Evolutionary conservation across 2,888 invertebrate genomes (phyloP), one percentile per base, ranked within the genome.

Genomic region (Trachelus iudaicus): DNA sequence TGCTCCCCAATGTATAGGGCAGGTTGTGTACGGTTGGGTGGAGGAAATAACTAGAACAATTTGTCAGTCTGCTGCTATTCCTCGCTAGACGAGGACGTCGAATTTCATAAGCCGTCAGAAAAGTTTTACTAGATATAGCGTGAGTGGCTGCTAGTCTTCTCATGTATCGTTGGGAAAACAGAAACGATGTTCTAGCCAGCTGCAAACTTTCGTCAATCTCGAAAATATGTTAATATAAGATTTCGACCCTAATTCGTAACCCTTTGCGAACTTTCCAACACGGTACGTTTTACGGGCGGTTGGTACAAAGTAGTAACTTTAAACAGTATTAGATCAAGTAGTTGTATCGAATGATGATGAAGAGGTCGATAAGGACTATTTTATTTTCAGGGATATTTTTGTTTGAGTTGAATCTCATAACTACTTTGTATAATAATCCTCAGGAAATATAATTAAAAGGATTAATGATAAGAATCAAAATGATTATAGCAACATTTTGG

Each of bases 181-280:
- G 23, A 23, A 40, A 56, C 56, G 23, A 0, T 23, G 23, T 23
- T 56, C 56, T 15, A 40, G 15, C 40, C 23, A 56, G 56, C 56
- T 56, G 56, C 1, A 34, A 34, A 71, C 71, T 71, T 71, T 71
- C 71, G 6, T 34, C 71, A 71, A 23, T 71, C 71, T 34, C 11
- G 3, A 11, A 71, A 71, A n/a, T 71, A 71, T 71, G 30, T 71
- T 71, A 71, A 71, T 71, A 71, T 71, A 71, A 71, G 30, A 71
- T 30, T 71, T 71, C 30, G 30, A 71, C 11, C 15, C 30, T 34
- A 34, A 56, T 56, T 56, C 23, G 1, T 6, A 23, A 56, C 1
- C 23, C 56, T 15, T 23, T 9, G 56, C 23, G 56, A 56, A 56
- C 9, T 56, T 56, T 56, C 56, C 15, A 15, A 6, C 15, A 40